Conservation (phyloP, 2,797 vertebrate genomes). For the Xenentodon cancila region DNA sequence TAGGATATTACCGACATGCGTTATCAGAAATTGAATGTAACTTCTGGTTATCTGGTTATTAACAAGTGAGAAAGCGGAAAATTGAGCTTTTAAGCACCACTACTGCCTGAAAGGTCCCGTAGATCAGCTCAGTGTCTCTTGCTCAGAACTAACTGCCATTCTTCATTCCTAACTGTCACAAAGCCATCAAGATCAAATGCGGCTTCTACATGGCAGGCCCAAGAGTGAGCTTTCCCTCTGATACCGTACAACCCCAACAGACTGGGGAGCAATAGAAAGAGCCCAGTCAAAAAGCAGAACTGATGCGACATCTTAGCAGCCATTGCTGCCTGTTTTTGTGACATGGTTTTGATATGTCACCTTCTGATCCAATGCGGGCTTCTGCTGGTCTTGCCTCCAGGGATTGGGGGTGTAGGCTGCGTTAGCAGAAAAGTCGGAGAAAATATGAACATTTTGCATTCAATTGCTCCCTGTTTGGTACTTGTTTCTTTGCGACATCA, state of each 20-base stretch:
- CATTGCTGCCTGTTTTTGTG: conserved; percentile 80
- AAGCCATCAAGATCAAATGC: conserved; percentile 93
- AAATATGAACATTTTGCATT: conserved; percentile 89
- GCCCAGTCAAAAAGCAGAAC: conserved; percentile 74
- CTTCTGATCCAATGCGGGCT: conserved; percentile 94
- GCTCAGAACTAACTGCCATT: conserved; percentile 92
- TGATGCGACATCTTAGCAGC: conserved; percentile 76
- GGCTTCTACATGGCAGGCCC: conserved; percentile 87
- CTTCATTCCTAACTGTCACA: conserved; percentile 91
- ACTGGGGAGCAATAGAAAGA: conserved; percentile 71
- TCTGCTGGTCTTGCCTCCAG: conserved; percentile 89
- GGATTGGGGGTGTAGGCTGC: conserved; percentile 83
- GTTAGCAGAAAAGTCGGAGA: conserved; percentile 78
- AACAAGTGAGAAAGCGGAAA: conserved; percentile 52
- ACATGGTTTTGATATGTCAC: conserved; percentile 94
- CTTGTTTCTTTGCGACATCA: conserved; percentile 78
- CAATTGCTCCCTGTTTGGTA: conserved; percentile 86
- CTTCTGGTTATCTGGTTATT: conserved; percentile 52
- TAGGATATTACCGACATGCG: conserved; percentile 20
- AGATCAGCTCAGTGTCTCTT: conserved; percentile 91
- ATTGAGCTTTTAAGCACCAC: conserved; percentile 82
- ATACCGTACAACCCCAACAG: conserved; percentile 77
- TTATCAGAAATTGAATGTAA: conserved; percentile 34
- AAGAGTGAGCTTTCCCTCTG: conserved; percentile 87
- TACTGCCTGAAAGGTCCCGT: conserved; percentile 81